Percentiles rank a stretch among this genome's conserved stretches.
Evolutionary conservation across 2,888 invertebrate genomes (phyloP).

Genomic region (Trachelus iudaicus): DNA sequence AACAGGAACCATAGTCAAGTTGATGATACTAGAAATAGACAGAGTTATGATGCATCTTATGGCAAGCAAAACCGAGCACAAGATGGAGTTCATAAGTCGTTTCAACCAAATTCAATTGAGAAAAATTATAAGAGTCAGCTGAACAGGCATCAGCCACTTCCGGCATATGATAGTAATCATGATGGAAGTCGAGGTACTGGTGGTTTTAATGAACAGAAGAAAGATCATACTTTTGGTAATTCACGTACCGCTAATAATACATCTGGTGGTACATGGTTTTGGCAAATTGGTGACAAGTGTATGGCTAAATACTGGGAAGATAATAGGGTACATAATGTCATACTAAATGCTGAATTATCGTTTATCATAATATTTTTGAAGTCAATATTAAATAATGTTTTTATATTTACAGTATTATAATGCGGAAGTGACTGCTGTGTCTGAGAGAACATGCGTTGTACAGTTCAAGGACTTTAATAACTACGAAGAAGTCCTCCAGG

Average conservation of each 20-base stretch:
- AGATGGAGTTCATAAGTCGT: slow-evolving; percentile 38
- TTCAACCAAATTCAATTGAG: slow-evolving; percentile 32
- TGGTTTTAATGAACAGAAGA: slow-evolving; percentile 37
- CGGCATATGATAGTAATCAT: slow-evolving; percentile 30
- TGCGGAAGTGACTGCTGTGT: slow-evolving; percentile 83
- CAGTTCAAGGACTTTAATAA: slow-evolving; percentile 90
- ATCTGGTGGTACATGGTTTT: slow-evolving; percentile 65
- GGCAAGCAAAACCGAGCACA: slow-evolving; percentile 45
- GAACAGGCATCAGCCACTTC: slow-evolving; percentile 37
- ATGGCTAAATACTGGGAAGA: slow-evolving; percentile 95
- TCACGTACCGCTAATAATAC: slow-evolving; percentile 39
- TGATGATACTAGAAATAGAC: slow-evolving; percentile 42
- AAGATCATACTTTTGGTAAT: slow-evolving; percentile 40
- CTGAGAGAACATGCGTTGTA: slow-evolving; percentile 86
- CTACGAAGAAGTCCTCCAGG: slow-evolving; percentile 86
- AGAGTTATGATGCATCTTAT: slow-evolving; percentile 35
- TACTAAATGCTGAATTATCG: slow-evolving; percentile 8
- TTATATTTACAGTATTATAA: slow-evolving; percentile 77
- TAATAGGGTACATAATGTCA: slow-evolving; percentile 74
- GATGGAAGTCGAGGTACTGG: slow-evolving; percentile 19
- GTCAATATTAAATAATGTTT: neutral
- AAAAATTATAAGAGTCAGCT: slow-evolving; percentile 49
- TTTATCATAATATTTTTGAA: slow-evolving; percentile 19
- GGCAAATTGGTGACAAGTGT: slow-evolving; percentile 85
- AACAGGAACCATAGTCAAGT: slow-evolving; percentile 42